Conservation (phyloP, 2,113 vertebrate genomes). For the Colossoma macropomum region DNA sequence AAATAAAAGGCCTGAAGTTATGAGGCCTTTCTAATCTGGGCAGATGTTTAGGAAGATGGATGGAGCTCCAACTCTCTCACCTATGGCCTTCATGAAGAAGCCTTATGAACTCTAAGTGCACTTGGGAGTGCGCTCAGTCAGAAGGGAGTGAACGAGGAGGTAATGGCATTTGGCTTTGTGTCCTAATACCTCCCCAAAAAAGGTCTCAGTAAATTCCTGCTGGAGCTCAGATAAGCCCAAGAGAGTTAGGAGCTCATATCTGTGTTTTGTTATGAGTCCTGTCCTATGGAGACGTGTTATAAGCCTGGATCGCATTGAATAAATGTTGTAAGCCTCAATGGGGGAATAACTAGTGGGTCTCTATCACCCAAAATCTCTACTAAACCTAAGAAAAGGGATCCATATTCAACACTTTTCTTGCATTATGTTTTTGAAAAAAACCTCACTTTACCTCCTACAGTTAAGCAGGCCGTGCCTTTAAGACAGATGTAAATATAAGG, state of each 20-base stretch:
- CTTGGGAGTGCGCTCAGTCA: slow-evolving; percentile 46
- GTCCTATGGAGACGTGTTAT: not conserved
- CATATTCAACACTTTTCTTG: no score
- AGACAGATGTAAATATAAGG: no score
- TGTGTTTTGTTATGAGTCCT: not conserved
- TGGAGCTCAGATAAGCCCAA: not conserved
- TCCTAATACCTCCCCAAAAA: not conserved
- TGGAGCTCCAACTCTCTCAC: slow-evolving; percentile 43
- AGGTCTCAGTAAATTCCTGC: not conserved
- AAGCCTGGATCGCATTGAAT: not conserved
- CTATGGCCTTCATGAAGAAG: slow-evolving; percentile 28
- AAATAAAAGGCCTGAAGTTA: slow-evolving; percentile 11
- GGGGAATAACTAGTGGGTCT: no score
- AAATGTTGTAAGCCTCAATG: not conserved
- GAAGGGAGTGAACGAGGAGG: not conserved
- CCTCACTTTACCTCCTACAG: no score
- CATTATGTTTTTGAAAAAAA: no score
- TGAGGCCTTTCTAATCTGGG: slow-evolving; percentile 52
- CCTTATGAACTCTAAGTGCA: slow-evolving; percentile 69
- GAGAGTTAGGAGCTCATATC: not conserved
- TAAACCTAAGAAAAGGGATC: no score
- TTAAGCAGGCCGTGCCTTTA: no score
- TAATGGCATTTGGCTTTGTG: slow-evolving; percentile 10
- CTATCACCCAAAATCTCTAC: no score
- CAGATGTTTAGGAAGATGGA: slow-evolving; percentile 53